phyloP scores from a whole-genome alignment of 2,888 invertebrate species.

The Cyclophora albipunctata region DNA sequence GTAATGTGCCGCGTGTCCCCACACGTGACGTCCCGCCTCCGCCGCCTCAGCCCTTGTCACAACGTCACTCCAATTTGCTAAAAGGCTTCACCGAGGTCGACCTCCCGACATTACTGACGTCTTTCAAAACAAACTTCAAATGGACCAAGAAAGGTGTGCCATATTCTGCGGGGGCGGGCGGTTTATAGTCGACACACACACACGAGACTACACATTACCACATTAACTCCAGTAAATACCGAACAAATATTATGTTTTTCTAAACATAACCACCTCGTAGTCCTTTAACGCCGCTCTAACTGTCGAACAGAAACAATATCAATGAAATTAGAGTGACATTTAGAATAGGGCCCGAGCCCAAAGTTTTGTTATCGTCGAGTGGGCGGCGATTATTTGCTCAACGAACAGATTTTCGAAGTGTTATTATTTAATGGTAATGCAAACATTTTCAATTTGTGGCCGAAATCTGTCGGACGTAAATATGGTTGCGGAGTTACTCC shows the following conservation, averaged over 20 bases:
- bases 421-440: slow-evolving; percentile 19
- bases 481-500: neutral
- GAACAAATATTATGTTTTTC: neutral
- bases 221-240: neutral
- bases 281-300: no score
- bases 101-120: slow-evolving; percentile 40
- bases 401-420: slow-evolving; percentile 17
- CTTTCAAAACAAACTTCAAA: slow-evolving; percentile 27
- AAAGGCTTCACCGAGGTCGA: slow-evolving; percentile 44
- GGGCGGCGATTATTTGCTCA: slow-evolving; percentile 1
- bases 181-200: no score
- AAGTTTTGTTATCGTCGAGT: no score
- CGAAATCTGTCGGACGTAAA: slow-evolving; percentile 18
- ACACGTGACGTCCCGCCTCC: slow-evolving; percentile 19
- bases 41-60: slow-evolving; percentile 24
- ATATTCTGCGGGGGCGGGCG: slow-evolving; percentile 22
- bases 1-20: slow-evolving; percentile 20
- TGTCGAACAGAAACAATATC: neutral
- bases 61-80: slow-evolving; percentile 52
- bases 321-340: neutral
- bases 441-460: slow-evolving; percentile 22
- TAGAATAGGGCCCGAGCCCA: neutral
- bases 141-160: slow-evolving; percentile 35
- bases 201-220: no score
- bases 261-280: neutral